Evolutionary conservation across 2,797 vertebrate genomes (phyloP).

Genomic region (Notamacropus eugenii): DNA sequence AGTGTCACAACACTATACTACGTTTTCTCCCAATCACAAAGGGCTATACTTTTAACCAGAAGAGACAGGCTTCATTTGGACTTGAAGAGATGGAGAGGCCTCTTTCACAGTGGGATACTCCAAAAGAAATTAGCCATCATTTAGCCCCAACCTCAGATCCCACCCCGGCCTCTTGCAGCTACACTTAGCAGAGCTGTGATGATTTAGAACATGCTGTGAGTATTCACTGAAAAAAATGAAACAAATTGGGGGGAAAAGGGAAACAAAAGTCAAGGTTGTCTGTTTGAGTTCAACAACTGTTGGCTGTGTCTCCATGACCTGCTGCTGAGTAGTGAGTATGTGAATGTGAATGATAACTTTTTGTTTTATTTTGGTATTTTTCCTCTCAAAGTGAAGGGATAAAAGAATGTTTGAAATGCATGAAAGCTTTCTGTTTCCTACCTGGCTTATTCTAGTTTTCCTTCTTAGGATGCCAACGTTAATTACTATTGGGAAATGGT

Average conservation of each 20-base stretch:
- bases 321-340: background rate
- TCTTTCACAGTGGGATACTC: background rate
- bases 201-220: background rate
- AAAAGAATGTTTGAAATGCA: constrained; percentile 39
- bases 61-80: background rate
- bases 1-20: background rate
- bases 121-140: background rate
- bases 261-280: background rate
- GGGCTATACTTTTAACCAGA: background rate
- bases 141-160: background rate
- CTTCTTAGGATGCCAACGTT: constrained; percentile 47
- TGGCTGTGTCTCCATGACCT: background rate
- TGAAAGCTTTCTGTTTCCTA: constrained; percentile 39
- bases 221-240: background rate
- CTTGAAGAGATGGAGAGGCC: background rate
- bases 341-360: background rate
- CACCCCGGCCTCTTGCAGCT: background rate
- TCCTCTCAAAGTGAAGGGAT: background rate
- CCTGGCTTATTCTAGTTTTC: constrained; percentile 14
- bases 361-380: constrained; percentile 30
- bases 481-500: constrained; percentile 64
- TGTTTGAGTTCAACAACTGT: background rate
- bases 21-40: background rate
- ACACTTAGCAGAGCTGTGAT: background rate
- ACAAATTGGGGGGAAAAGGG: background rate